phyloP scores from a whole-genome alignment of 2,797 vertebrate genomes.

The Notolabrus celidotus region DNA sequence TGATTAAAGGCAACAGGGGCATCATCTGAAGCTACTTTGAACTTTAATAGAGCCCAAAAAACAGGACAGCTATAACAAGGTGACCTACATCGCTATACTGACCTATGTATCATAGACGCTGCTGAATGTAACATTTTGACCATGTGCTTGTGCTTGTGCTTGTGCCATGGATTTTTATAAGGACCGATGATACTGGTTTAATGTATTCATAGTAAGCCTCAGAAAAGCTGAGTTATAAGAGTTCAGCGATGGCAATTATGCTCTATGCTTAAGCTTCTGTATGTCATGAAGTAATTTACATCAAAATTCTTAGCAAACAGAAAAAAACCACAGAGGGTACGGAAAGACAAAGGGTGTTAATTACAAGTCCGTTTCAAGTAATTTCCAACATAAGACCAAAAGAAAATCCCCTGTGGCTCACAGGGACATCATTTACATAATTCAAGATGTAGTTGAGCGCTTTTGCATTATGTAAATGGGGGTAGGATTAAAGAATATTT shows the following conservation, averaged over 20 bases:
- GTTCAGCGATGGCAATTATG: background rate
- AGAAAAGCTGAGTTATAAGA: background rate
- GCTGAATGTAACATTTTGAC: slow-evolving; percentile 14
- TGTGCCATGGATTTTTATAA: background rate
- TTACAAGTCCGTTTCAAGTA: slow-evolving; percentile 28
- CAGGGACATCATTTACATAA: slow-evolving; percentile 63
- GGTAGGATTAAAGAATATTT: slow-evolving; percentile 63
- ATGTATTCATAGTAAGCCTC: background rate
- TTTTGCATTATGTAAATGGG: slow-evolving; percentile 71
- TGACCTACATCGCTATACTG: slow-evolving; percentile 31
- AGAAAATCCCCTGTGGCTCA: slow-evolving; percentile 33
- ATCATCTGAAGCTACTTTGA: no score
- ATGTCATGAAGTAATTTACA: slow-evolving; percentile 3
- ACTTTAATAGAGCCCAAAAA: no score
- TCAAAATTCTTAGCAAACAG: background rate
- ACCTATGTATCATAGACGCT: background rate
- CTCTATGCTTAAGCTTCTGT: background rate
- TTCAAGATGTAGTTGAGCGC: slow-evolving; percentile 59
- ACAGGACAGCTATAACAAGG: slow-evolving; percentile 13
- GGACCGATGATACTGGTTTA: no score
- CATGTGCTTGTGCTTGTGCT: slow-evolving; percentile 14
- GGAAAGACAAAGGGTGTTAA: slow-evolving; percentile 17
- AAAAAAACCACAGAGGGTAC: background rate
- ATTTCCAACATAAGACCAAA: slow-evolving; percentile 15
- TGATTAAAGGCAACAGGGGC: no score